A percentile compares a stretch with the other conserved stretches of the same genome.
phyloP scores from a whole-genome alignment of 2,113 vertebrate species.

The Heliornis fulica region DNA sequence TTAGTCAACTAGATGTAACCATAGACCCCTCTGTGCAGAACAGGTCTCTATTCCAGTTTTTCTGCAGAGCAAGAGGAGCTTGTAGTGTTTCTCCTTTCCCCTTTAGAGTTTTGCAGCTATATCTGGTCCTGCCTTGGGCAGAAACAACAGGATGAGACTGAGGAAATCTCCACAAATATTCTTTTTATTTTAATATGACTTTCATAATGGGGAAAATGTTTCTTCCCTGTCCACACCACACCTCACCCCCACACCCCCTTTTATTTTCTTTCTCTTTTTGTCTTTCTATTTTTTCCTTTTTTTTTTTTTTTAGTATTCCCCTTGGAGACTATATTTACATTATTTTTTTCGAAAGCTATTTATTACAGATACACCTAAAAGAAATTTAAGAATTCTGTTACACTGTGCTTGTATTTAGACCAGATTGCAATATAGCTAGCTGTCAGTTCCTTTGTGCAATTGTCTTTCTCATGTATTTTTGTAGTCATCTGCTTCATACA shows the following conservation, averaged over 20 bases:
- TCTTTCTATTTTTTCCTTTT: not conserved
- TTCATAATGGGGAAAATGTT: fast-evolving
- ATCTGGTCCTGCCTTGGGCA: fast-evolving
- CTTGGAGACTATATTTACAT: no score
- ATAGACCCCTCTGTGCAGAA: fast-evolving
- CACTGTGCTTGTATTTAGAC: not conserved
- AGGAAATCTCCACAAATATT: not conserved
- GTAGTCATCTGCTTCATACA: not conserved
- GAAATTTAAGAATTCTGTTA: not conserved
- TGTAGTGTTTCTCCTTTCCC: not conserved
- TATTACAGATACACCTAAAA: not conserved
- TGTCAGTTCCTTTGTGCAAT: not conserved
- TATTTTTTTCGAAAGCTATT: no score
- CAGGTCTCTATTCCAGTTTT: not conserved
- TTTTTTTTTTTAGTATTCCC: no score
- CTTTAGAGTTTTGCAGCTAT: not conserved
- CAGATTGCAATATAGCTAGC: not conserved
- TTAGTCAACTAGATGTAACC: not conserved
- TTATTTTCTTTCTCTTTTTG: no score
- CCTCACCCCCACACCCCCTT: no score
- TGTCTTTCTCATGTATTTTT: not conserved
- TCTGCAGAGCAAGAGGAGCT: not conserved
- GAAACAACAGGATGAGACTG: not conserved
- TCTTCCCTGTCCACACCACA: no score
- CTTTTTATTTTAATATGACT: not conserved